Base-by-base conservation (phyloP, 2,113 vertebrate species). In the Corynorhinus townsendii region DNA sequence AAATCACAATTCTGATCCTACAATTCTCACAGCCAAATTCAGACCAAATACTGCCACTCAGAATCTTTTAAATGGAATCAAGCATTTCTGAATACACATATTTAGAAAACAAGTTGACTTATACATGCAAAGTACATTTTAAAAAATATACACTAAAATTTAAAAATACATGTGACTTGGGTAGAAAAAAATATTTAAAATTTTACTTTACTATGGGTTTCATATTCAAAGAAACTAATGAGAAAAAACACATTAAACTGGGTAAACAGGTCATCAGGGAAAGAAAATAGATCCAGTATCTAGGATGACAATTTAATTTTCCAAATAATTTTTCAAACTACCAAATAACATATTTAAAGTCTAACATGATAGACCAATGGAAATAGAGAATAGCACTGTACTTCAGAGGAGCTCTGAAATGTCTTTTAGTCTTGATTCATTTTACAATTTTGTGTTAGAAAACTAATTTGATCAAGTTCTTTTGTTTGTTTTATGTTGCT, bases 261-360 rank as follows among this genome's bases (percentile, higher is more conserved):
- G 47, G 49, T 64, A 88, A 17, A 92, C 11, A 76, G 22, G 20
- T 4, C 59, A 93, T n/a, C 49, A 80, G 76, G 24, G 52, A 87
- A 72, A 79, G 33, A 56, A 92, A 66, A 69, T 4, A 79, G 14
- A 84, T 52, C 35, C 11, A 76, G 20, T 33, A 47, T 75, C 43
- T 62, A 54, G 17, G 26, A 81, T 30, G 40, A 75, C 28, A 71
- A 68, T n/a, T 52, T 66, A 91, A 68, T n/a, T 59, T 66, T 86
- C 24, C 47, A 86, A 94, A 47, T 76, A 45, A 88, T 20, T 96
- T 90, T 96, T 96, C 73, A 82, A 93, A 86, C 38, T 91, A 66
- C 20, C n/a, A 64, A 43, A 81, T 62, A 83, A 91, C 94, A 59
- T 66, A 30, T 71, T 90, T 69, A 45, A 94, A 59, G 79, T 45